phyloP scores from a whole-genome alignment of 2,797 vertebrate species.

The Lutjanus campechanus region DNA sequence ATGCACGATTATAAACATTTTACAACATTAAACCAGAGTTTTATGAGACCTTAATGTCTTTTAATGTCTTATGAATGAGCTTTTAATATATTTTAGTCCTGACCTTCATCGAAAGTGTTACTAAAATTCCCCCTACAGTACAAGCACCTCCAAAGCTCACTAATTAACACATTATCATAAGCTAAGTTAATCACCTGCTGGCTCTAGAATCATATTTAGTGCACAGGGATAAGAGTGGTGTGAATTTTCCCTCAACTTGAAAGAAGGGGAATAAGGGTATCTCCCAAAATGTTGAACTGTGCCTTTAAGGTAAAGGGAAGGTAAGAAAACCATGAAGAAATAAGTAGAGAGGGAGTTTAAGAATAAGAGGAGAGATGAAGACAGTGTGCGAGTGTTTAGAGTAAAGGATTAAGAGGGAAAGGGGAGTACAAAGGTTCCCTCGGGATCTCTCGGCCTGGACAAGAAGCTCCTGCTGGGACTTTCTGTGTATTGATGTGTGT shows the following conservation, averaged over 20 bases:
- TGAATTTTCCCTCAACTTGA: background rate
- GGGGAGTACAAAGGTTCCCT: conserved; percentile 31
- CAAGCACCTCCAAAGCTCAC: background rate
- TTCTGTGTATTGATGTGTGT: conserved; percentile 49
- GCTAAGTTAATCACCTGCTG: background rate
- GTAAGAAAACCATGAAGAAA: conserved; percentile 21
- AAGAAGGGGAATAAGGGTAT: background rate
- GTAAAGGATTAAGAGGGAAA: conserved; percentile 40
- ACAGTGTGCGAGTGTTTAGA: conserved; percentile 18
- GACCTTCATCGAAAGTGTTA: too few relatives aligned
- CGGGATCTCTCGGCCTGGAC: conserved; percentile 45
- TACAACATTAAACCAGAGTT: too few relatives aligned
- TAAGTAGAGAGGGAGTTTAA: background rate
- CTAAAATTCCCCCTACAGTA: background rate
- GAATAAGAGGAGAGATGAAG: background rate
- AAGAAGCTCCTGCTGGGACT: conserved; percentile 68
- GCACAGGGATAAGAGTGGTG: background rate
- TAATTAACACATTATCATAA: conserved; percentile 5
- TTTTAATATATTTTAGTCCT: too few relatives aligned
- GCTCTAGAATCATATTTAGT: conserved; percentile 10
- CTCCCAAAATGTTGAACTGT: conserved; percentile 11
- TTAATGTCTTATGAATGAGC: too few relatives aligned
- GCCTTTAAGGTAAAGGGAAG: conserved; percentile 10
- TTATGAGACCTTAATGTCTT: too few relatives aligned
- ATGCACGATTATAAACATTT: too few relatives aligned